Conservation (phyloP, 1,140 invertebrate genomes). For the Neuroterus valhalla region DNA sequence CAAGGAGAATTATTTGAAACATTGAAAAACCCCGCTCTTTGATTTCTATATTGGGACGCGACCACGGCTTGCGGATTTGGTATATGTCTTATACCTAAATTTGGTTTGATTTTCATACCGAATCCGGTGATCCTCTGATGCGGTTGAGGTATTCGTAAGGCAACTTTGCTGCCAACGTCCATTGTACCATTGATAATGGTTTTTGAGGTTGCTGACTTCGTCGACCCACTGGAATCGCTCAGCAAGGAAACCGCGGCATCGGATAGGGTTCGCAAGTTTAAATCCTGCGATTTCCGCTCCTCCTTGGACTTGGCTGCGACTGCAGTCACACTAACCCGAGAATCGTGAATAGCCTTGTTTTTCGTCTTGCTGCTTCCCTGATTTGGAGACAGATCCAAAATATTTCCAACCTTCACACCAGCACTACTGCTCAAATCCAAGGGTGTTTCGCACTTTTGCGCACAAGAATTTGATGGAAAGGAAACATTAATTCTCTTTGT, state of each 20-base stretch:
- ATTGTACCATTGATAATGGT: slow-evolving; percentile 34
- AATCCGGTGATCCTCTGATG: slow-evolving; percentile 67
- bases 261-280: slow-evolving; percentile 64
- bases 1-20: slow-evolving; percentile 57
- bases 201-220: slow-evolving; percentile 38
- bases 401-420: slow-evolving; percentile 41
- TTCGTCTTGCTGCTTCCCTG: slow-evolving; percentile 31
- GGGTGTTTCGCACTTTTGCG: slow-evolving; percentile 49
- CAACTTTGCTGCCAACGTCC: slow-evolving; percentile 57
- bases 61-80: slow-evolving; percentile 70
- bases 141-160: slow-evolving; percentile 67
- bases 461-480: slow-evolving; percentile 14
- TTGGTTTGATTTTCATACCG: slow-evolving; percentile 69
- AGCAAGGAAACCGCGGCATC: slow-evolving; percentile 66
- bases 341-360: slow-evolving; percentile 15
- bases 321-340: background rate
- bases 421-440: slow-evolving; percentile 57
- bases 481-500: slow-evolving; percentile 54
- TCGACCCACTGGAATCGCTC: slow-evolving; percentile 42
- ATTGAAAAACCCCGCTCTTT: slow-evolving; percentile 63
- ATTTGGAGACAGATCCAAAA: slow-evolving; percentile 53
- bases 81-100: slow-evolving; percentile 67
- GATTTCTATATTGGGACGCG: slow-evolving; percentile 69
- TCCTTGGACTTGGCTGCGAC: slow-evolving; percentile 54
- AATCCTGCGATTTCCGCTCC: slow-evolving; percentile 56